A percentile compares a stretch with the other conserved stretches of the same genome.
Conservation (phyloP, 37 sponge, comb jelly and placozoan species). For the Halisarca cf. caerulea region DNA sequence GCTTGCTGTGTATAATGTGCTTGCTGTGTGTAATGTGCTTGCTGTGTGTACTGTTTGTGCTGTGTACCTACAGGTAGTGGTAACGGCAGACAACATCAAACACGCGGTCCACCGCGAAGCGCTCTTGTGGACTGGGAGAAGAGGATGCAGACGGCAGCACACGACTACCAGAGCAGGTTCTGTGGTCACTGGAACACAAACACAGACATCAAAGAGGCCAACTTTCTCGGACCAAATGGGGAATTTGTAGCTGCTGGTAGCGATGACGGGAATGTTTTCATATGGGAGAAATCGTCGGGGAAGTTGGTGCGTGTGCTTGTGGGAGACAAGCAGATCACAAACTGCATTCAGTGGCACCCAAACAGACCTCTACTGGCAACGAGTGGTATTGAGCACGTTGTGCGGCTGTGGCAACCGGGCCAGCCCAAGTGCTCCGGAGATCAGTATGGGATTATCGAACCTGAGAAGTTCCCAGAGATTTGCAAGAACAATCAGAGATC, state of each 20-base stretch:
- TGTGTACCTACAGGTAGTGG: neutral
- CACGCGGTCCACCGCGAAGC: neutral
- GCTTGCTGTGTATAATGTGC: neutral
- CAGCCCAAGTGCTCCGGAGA: neutral
- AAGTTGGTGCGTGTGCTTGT: slow-evolving; percentile 68
- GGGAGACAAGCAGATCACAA: slow-evolving; percentile 83
- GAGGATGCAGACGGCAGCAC: slow-evolving; percentile 1
- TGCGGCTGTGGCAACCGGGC: slow-evolving; percentile 84
- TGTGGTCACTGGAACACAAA: slow-evolving; percentile 88
- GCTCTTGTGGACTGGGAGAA: slow-evolving; percentile 27
- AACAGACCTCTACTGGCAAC: slow-evolving; percentile 56
- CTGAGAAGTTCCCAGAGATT: slow-evolving; percentile 27
- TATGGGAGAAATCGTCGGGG: slow-evolving; percentile 83
- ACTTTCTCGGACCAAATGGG: slow-evolving; percentile 82
- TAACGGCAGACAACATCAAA: neutral
- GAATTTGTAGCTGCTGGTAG: slow-evolving; percentile 92
- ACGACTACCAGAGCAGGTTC: slow-evolving; percentile 75
- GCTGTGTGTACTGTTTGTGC: neutral
- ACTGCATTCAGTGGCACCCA: slow-evolving; percentile 93
- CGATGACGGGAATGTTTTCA: slow-evolving; percentile 90
- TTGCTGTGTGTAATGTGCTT: neutral
- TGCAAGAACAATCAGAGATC: slow-evolving; percentile 63
- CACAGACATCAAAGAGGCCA: slow-evolving; percentile 99
- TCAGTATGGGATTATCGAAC: slow-evolving; percentile 12
- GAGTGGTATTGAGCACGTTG: slow-evolving; percentile 87